phyloP scores from a whole-genome alignment of 2,797 vertebrate species.

The Acrossocheilus fasciatus region DNA sequence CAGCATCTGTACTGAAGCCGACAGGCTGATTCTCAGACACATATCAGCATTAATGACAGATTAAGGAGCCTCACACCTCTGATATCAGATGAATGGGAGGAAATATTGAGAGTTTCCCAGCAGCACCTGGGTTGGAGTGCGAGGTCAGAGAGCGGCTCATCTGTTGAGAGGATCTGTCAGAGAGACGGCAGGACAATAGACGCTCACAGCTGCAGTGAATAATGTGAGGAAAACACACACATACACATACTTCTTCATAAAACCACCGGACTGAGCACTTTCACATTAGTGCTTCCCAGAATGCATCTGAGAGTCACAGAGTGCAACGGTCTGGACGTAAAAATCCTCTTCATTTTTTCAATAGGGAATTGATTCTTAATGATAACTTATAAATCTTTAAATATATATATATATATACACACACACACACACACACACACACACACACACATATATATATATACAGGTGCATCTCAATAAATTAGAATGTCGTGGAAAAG shows the following conservation, averaged over 20 bases:
- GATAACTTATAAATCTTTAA: not conserved
- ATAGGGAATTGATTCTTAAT: not conserved
- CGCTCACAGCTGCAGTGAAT: slow-evolving; percentile 35
- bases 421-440: no score
- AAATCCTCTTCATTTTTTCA: not conserved
- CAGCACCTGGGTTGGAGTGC: not conserved
- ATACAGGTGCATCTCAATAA: no score
- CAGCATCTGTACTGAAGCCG: not conserved
- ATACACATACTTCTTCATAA: not conserved
- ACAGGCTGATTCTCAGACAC: not conserved
- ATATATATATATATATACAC: no score
- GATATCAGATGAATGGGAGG: not conserved
- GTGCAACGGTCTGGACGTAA: not conserved
- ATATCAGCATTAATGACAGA: not conserved
- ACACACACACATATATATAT: no score
- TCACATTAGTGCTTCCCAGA: not conserved
- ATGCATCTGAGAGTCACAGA: not conserved
- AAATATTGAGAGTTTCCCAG: not conserved
- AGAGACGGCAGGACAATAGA: slow-evolving; percentile 56
- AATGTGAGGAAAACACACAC: not conserved
- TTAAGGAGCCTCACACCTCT: not conserved
- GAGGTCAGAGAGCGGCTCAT: slow-evolving; percentile 30
- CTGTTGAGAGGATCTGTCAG: slow-evolving; percentile 51
- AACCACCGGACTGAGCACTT: not conserved
- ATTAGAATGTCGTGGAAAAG: no score